Base-by-base conservation (phyloP, 1,140 invertebrate genomes). In the Drosophila persimilis region DNA sequence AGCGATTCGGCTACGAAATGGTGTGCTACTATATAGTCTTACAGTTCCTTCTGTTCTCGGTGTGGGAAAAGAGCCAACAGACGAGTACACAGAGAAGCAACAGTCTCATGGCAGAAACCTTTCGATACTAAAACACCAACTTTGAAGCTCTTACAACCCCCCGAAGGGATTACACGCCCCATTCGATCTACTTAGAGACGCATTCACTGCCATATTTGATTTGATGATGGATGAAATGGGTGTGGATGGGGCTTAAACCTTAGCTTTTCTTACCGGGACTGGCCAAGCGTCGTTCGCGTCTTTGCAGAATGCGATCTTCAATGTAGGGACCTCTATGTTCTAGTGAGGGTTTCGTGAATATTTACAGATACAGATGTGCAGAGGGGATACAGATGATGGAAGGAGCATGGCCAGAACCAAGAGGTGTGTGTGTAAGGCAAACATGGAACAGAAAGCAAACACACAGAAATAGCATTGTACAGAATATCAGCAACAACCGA, bases 281-380 rank as follows among this genome's bases (percentile, higher is more conserved):
- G n/a, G 73, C 78, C 69, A 91, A 79, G 51, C 90, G 90, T 54
- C 86, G 72, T 67, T 91, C 90, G 60, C 90, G 90, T 77, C 90
- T 89, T 74, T 90, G 90, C 15, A 91, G 59, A 53, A 91, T 91
- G 43, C 90, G 90, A 86, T 91, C 90, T 91, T 91, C 90, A 51
- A 91, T 90, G 75, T 91, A 91, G 65, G 66, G 63, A 56, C 90
- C 90, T 52, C 41, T 76, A 54, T 90, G 83, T 62, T 88, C 83
- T 88, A 73, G 66, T 78, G 62, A 73, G 62, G 62, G 62, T 39
- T 39, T 39, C 39, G 57, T 80, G 65, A 39, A 58, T 80, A 74
- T 74, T 53, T 81, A 65, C 59, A 77, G 50, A 52, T 29, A 29
- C 29, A 31, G 75, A 59, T 57, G 35, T 13, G 35, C 35, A 39